Percentiles rank a stretch among this genome's conserved stretches.
These are phyloP conservation scores for Cotesia chilonis DNA, from an alignment of 1,140 invertebrate species.

Conservation along the genomic window DNA sequence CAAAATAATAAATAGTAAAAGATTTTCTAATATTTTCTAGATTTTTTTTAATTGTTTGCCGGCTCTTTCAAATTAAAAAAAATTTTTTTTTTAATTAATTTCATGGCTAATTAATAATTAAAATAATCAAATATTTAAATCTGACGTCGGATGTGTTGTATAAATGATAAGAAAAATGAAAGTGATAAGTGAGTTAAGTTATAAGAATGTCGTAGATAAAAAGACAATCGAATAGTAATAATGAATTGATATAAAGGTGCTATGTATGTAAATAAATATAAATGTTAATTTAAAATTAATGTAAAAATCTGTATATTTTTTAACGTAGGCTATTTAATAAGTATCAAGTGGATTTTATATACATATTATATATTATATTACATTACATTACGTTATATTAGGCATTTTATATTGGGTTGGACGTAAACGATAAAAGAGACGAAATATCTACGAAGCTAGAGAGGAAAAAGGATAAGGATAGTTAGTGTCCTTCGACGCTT, in stretches of 20 bases:
- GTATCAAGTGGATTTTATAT: too few relatives aligned
- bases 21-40: too few relatives aligned
- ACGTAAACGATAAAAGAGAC: background rate
- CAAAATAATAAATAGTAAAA: too few relatives aligned
- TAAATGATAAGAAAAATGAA: background rate
- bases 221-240: background rate
- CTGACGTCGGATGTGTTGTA: background rate
- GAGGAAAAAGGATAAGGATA: background rate
- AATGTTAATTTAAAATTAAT: background rate
- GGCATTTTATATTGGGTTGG: background rate
- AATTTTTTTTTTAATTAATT: too few relatives aligned
- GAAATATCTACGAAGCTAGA: background rate
- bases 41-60: too few relatives aligned
- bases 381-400: background rate
- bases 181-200: background rate
- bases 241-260: too few relatives aligned
- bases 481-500: slow-evolving; percentile 20
- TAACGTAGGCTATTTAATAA: background rate
- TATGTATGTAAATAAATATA: too few relatives aligned
- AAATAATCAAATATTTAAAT: background rate
- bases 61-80: too few relatives aligned
- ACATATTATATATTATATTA: too few relatives aligned
- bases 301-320: background rate
- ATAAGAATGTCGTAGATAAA: background rate
- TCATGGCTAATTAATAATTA: background rate